phyloP scores from a whole-genome alignment of 2,888 invertebrate species.

The Ptychoptera albimana region DNA sequence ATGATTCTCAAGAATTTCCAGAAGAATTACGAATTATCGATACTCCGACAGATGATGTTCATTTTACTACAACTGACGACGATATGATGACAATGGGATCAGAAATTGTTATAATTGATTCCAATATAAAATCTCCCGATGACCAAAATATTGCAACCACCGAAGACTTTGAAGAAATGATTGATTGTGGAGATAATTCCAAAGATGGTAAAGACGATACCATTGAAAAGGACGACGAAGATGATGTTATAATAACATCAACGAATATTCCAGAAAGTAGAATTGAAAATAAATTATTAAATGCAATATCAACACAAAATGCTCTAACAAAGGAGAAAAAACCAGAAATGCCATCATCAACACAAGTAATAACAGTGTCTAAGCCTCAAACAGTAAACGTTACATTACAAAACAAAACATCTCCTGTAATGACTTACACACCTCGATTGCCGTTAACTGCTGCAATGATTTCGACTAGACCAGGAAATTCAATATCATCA shows the following conservation, averaged over 20 bases:
- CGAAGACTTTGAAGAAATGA: constrained; percentile 49
- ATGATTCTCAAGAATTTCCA: constrained; percentile 36
- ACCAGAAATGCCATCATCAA: neutral
- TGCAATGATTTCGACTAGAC: constrained; percentile 9
- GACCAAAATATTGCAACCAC: constrained; percentile 43
- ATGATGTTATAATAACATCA: constrained; percentile 8
- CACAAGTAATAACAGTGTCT: neutral
- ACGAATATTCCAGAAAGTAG: constrained; percentile 5
- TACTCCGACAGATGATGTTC: constrained; percentile 27
- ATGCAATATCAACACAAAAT: constrained; percentile 13
- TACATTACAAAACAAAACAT: neutral
- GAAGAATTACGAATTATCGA: constrained; percentile 31
- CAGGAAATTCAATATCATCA: constrained; percentile 17
- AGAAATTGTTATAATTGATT: constrained; percentile 46
- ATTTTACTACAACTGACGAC: constrained; percentile 21
- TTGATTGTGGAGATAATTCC: constrained; percentile 39
- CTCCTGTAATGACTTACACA: constrained; percentile 2
- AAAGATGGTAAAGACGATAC: constrained; percentile 31
- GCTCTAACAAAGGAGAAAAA: neutral
- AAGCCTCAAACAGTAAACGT: neutral
- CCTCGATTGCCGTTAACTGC: constrained; percentile 9
- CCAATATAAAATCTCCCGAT: constrained; percentile 41
- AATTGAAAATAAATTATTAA: constrained; percentile 15
- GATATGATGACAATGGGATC: constrained; percentile 35
- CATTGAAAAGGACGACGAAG: constrained; percentile 18